Conservation (phyloP, 2,113 vertebrate genomes). For the Platanista minor region DNA sequence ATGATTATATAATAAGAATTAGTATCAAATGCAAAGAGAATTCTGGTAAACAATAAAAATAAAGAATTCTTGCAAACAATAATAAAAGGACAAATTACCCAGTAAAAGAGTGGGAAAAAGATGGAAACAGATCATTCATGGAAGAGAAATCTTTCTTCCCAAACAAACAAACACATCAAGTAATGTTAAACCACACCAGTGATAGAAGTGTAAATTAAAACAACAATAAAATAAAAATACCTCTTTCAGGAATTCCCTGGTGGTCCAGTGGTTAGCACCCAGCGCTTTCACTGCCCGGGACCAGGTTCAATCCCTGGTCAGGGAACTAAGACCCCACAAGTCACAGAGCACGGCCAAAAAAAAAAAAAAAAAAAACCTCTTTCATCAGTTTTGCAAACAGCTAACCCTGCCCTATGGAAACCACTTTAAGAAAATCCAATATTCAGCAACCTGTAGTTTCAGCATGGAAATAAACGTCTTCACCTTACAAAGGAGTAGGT, state of each 20-base stretch:
- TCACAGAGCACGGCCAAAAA: no score
- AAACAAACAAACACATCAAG: not conserved
- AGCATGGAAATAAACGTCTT: not conserved
- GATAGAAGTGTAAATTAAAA: not conserved
- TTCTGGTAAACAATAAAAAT: not conserved
- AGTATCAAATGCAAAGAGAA: slow-evolving; percentile 21
- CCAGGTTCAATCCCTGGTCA: not conserved
- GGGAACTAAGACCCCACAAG: not conserved
- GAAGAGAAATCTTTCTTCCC: not conserved
- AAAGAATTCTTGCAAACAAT: not conserved
- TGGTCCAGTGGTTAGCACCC: no score
- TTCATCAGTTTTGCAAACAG: not conserved
- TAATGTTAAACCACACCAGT: not conserved
- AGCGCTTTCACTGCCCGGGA: no score
- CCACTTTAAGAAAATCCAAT: not conserved
- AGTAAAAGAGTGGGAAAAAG: not conserved
- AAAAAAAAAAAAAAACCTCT: not conserved
- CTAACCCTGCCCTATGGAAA: not conserved
- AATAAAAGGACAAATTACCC: not conserved
- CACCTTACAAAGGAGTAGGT: not conserved
- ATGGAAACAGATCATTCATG: not conserved
- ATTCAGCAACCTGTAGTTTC: not conserved
- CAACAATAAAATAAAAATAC: not conserved
- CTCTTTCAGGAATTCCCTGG: not conserved
- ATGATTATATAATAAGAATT: not conserved